Conservation (phyloP, 2,888 invertebrate genomes). For the Coenonympha arcania region DNA sequence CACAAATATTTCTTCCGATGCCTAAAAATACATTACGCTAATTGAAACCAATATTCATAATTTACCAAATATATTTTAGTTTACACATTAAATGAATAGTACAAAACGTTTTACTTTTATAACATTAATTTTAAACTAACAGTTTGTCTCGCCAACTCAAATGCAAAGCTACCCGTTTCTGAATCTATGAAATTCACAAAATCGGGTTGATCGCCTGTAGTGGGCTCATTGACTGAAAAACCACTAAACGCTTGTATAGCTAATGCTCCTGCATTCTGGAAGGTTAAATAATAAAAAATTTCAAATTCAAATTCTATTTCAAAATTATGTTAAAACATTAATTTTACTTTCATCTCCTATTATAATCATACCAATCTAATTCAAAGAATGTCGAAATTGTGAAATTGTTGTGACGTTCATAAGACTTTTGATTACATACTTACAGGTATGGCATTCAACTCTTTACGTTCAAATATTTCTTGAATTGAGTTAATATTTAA, state of each 20-base stretch:
- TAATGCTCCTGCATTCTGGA: constrained; percentile 39
- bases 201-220: constrained; percentile 49
- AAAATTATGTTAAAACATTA: too few relatives aligned
- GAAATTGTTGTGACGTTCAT: too few relatives aligned
- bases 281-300: constrained; percentile 19
- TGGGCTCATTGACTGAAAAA: constrained; percentile 48
- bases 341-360: too few relatives aligned
- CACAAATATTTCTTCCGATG: constrained; percentile 57
- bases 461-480: constrained; percentile 55
- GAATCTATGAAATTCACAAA: constrained; percentile 51
- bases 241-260: constrained; percentile 58
- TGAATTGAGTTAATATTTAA: constrained; percentile 36
- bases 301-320: too few relatives aligned
- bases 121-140: constrained; percentile 36
- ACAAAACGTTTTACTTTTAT: too few relatives aligned
- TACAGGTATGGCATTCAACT: constrained; percentile 38
- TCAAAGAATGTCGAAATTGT: not conserved
- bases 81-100: too few relatives aligned
- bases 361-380: too few relatives aligned
- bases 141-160: constrained; percentile 43
- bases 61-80: too few relatives aligned
- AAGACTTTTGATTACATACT: constrained; percentile 12
- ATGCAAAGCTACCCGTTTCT: constrained; percentile 50
- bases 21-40: too few relatives aligned
- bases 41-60: too few relatives aligned